Evolutionary conservation across 2,888 invertebrate species (phyloP), one percentile per base, ranked within the genome.

Genomic region (Tanypteryx hageni): DNA sequence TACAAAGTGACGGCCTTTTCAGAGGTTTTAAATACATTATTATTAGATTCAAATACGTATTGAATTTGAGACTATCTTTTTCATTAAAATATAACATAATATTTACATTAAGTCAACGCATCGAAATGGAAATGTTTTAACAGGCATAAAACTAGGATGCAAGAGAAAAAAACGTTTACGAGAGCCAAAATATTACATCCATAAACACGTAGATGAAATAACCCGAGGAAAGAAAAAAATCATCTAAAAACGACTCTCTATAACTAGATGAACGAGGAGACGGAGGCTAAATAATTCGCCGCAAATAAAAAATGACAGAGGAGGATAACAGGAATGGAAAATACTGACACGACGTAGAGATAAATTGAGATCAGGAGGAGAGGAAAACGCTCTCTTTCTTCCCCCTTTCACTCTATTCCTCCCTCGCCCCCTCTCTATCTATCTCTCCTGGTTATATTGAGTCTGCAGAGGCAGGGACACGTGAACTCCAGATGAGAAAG

Each of bases 251-350:
- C 22, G 76, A 44, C 44, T 76, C 76, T 76, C 76, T 44, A 27
- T 2, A 27, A 27, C 7, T 7, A 22, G 13, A 27, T 9, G 76
- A 76, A 22, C 27, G 76, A 27, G 27, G 76, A 13, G 22, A 76
- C 22, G 76, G 76, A 76, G 27, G 76, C 76, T 76, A 76, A 76
- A 76, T 76, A 18, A 76, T 76, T 76, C 76, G 11, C 76, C 27
- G 76, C 76, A 27, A 27, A 76, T 76, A 76, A 76, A 76, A 76
- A 76, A 76, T 9, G 22, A 13, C 22, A 27, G 76, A 22, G 22
- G 76, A 27, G 76, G 27, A 76, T 76, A 27, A 27, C 27, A 76
- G 27, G 76, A 22, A 76, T 10, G 76, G 76, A 76, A 76, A 76
- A 76, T 76, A 76, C 76, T 76, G 76, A 76, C 76, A 27, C 27